Conservation (phyloP, 64 coral and sea anemone genomes). For the Hydrozoanthus tunicans region DNA sequence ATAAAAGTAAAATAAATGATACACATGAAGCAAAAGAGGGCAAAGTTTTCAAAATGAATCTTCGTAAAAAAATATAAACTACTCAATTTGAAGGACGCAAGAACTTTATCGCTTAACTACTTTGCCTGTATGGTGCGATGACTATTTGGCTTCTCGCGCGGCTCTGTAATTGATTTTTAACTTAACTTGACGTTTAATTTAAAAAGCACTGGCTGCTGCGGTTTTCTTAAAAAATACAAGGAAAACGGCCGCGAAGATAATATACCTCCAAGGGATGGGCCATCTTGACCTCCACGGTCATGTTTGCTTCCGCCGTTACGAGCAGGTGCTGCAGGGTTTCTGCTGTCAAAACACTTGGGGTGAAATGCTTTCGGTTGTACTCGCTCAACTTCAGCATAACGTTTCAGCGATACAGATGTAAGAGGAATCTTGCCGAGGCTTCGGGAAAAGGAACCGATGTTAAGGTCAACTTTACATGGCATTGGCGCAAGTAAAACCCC, state of each 20-base stretch:
- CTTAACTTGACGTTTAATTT: too few relatives aligned
- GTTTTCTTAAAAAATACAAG: too few relatives aligned
- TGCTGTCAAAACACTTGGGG: neutral
- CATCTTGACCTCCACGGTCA: neutral
- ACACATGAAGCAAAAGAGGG: too few relatives aligned
- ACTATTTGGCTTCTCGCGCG: too few relatives aligned
- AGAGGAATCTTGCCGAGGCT: slow-evolving; percentile 11
- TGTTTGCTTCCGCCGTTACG: neutral
- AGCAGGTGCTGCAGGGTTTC: slow-evolving; percentile 5
- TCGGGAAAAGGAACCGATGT: neutral
- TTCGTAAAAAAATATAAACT: too few relatives aligned
- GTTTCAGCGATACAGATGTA: neutral
- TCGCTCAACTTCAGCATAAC: neutral
- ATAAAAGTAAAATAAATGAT: too few relatives aligned
- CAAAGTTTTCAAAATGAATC: too few relatives aligned
- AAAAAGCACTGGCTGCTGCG: too few relatives aligned
- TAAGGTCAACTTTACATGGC: slow-evolving; percentile 11
- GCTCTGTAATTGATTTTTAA: too few relatives aligned
- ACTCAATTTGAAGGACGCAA: too few relatives aligned
- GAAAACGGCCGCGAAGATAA: neutral
- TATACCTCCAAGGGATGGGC: neutral
- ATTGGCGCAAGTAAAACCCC: slow-evolving; percentile 41
- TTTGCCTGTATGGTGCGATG: too few relatives aligned
- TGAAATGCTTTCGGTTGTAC: slow-evolving; percentile 22
- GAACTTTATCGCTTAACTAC: too few relatives aligned